Percentiles rank a stretch among this genome's conserved stretches.
Evolutionary conservation across 2,888 invertebrate genomes (phyloP).

Genomic region (Ophioninae sp.): DNA sequence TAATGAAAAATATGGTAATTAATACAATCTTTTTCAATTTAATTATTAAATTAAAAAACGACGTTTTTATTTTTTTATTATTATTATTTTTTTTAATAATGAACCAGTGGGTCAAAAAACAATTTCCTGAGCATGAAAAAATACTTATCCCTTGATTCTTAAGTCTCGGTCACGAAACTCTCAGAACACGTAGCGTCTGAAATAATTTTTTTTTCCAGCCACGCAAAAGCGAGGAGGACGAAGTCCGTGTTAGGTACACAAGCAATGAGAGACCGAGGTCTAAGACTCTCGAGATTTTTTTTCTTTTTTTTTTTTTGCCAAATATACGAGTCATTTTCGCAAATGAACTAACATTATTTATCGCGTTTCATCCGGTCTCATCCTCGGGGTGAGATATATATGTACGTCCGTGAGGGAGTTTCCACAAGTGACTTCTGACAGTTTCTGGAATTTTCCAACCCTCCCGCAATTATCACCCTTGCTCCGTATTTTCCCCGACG

Average conservation of each 20-base stretch:
- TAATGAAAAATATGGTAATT: no score
- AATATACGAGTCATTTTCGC: slow-evolving; percentile 55
- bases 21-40: no score
- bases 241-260: background rate
- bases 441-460: slow-evolving; percentile 49
- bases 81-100: no score
- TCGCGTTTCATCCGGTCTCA: slow-evolving; percentile 34
- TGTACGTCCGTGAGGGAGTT: slow-evolving; percentile 15
- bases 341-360: slow-evolving; percentile 63
- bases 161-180: background rate
- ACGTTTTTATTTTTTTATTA: no score
- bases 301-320: slow-evolving; percentile 32
- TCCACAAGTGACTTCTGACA: slow-evolving; percentile 49
- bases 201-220: slow-evolving; percentile 41
- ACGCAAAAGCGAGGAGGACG: background rate
- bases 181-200: slow-evolving; percentile 6
- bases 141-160: slow-evolving; percentile 1
- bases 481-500: slow-evolving; percentile 41
- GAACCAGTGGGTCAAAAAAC: background rate
- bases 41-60: no score
- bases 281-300: slow-evolving; percentile 30
- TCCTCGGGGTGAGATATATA: slow-evolving; percentile 14
- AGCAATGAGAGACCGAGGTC: slow-evolving; percentile 10
- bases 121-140: background rate
- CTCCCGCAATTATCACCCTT: slow-evolving; percentile 55